Conservation (phyloP, 2,113 vertebrate genomes). For the Sphaerodactylus townsendi region DNA sequence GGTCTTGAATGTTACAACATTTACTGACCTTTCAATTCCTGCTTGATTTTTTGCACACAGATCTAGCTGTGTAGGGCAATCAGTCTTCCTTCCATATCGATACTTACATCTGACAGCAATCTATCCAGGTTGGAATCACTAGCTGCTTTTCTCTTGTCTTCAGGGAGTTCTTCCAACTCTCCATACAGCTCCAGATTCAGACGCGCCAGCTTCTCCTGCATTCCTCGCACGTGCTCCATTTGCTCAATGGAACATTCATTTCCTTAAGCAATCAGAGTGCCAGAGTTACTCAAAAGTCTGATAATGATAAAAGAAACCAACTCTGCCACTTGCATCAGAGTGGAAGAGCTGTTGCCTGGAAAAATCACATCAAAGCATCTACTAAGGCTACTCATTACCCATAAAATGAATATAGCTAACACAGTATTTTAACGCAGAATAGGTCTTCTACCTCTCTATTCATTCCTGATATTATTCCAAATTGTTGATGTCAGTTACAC, state of each 20-base stretch:
- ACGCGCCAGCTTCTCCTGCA: conserved; percentile 96
- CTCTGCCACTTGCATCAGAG: not conserved
- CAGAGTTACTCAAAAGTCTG: conserved; percentile 36
- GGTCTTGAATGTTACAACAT: not conserved
- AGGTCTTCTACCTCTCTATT: not conserved
- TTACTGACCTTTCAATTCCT: not conserved
- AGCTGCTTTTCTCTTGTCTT: conserved; percentile 87
- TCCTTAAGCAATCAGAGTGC: conserved; percentile 71
- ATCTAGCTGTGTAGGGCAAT: not conserved
- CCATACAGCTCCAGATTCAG: conserved; percentile 94
- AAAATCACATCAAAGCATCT: too few species aligned
- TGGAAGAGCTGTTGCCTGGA: not conserved
- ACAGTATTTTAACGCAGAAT: not conserved
- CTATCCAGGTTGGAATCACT: conserved; percentile 94
- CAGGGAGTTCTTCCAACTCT: conserved; percentile 91
- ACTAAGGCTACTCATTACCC: not conserved
- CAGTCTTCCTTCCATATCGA: not conserved
- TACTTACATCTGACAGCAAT: conserved; percentile 90
- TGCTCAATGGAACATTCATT: conserved; percentile 97
- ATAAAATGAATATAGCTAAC: not conserved
- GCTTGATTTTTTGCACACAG: not conserved
- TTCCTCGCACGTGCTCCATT: conserved; percentile 97
- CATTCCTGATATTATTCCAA: not conserved
- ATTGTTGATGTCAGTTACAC: not conserved
- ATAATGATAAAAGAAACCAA: not conserved